Conservation (phyloP, 1,140 invertebrate species). For the Archegozetes longisetosus region DNA sequence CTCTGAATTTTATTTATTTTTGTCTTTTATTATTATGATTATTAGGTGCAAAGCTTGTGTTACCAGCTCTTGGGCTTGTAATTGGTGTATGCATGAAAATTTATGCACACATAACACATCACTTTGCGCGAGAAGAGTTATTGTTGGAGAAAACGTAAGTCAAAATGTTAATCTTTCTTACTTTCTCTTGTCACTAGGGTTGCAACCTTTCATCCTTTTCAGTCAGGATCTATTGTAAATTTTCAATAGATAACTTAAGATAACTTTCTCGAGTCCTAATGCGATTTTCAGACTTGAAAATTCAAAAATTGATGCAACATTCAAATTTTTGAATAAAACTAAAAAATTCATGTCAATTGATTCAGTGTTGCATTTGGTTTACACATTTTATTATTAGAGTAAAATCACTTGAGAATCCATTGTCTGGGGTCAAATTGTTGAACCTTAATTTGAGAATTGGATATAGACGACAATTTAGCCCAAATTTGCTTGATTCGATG, state of each 20-base stretch:
- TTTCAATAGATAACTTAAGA: too few relatives aligned
- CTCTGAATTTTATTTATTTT: neutral
- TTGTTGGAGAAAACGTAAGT: slow-evolving; percentile 48
- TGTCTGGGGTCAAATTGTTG: too few relatives aligned
- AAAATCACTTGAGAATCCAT: too few relatives aligned
- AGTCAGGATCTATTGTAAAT: too few relatives aligned
- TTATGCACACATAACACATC: slow-evolving; percentile 48
- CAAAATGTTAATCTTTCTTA: neutral
- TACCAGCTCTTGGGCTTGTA: slow-evolving; percentile 73
- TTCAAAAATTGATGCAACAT: too few relatives aligned
- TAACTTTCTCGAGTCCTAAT: too few relatives aligned
- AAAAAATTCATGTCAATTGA: neutral
- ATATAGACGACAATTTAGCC: too few relatives aligned
- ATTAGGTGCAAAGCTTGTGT: slow-evolving; percentile 58
- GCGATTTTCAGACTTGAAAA: too few relatives aligned
- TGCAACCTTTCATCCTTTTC: neutral
- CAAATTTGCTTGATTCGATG: too few relatives aligned
- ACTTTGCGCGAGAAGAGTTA: slow-evolving; percentile 58
- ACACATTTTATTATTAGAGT: too few relatives aligned
- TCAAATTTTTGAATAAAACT: neutral
- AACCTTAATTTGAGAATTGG: too few relatives aligned
- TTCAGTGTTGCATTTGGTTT: neutral
- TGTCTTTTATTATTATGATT: too few relatives aligned
- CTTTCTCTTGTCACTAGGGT: neutral
- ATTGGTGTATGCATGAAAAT: slow-evolving; percentile 93